These are phyloP conservation scores for Calonectris borealis DNA, from an alignment of 2,113 vertebrate species.

Conservation along the genomic window DNA sequence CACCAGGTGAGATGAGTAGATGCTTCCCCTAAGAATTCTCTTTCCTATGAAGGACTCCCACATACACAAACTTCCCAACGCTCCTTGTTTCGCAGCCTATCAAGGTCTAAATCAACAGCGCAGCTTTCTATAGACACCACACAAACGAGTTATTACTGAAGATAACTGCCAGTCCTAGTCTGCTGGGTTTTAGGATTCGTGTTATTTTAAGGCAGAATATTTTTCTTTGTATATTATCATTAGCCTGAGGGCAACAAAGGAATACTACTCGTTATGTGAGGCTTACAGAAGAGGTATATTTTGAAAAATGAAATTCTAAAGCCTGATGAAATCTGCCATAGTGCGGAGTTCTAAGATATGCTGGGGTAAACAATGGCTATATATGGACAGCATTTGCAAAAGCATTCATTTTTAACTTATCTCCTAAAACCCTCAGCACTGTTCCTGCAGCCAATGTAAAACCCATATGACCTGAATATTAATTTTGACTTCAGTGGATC, in stretches of 20 bases:
- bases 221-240: background rate
- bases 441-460: background rate
- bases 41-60: background rate
- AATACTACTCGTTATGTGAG: background rate
- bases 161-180: background rate
- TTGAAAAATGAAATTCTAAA: background rate
- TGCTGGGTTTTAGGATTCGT: background rate
- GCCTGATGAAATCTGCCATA: background rate
- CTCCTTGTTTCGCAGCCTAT: background rate
- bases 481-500: background rate
- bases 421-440: background rate
- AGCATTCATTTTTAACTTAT: background rate
- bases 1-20: background rate
- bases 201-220: background rate
- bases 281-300: background rate
- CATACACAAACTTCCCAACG: accelerated
- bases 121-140: background rate
- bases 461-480: background rate
- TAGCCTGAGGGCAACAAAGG: background rate
- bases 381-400: background rate
- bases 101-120: background rate
- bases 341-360: background rate
- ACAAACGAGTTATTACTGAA: background rate
- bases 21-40: background rate
- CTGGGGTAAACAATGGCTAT: background rate